These are phyloP conservation scores for Paramormyrops kingsleyae DNA, from an alignment of 2,113 vertebrate genomes.

Conservation along the genomic window DNA sequence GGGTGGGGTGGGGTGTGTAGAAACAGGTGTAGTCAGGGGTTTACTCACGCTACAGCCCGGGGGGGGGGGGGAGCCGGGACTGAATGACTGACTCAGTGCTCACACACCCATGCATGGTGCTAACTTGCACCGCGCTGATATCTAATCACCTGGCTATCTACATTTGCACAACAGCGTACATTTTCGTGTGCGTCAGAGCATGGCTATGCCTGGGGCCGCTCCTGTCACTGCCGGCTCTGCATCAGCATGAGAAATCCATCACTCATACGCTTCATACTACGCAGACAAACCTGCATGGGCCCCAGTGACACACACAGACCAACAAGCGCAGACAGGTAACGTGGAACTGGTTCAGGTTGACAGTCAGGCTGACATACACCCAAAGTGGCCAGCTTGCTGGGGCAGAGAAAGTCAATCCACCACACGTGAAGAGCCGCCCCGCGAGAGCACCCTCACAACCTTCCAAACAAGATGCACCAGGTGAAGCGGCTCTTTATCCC, in stretches of 20 bases:
- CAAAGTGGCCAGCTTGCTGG: not conserved
- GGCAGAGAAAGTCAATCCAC: not conserved
- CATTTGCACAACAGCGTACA: not conserved
- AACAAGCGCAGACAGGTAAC: not conserved
- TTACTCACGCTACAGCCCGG: not conserved
- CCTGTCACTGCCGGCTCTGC: not conserved
- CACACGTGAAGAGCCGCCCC: not conserved
- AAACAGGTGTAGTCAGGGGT: conserved; percentile 10
- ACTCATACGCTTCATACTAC: not conserved
- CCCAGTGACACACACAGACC: not conserved
- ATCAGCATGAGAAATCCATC: not conserved
- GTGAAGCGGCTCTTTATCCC: not conserved
- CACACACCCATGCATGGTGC: not conserved
- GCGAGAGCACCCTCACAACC: too few relatives aligned
- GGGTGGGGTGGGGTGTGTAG: not conserved
- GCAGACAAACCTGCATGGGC: not conserved
- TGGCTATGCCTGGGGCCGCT: not conserved
- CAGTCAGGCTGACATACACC: not conserved
- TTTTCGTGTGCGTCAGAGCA: not conserved
- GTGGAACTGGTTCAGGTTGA: not conserved
- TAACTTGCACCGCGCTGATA: not conserved
- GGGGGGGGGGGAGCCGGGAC: not conserved
- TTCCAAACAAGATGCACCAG: not conserved
- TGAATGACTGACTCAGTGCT: not conserved
- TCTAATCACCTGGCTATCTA: not conserved